These are phyloP conservation scores for Bombus affinis DNA, from an alignment of 1,140 invertebrate genomes.

Conservation along the genomic window DNA sequence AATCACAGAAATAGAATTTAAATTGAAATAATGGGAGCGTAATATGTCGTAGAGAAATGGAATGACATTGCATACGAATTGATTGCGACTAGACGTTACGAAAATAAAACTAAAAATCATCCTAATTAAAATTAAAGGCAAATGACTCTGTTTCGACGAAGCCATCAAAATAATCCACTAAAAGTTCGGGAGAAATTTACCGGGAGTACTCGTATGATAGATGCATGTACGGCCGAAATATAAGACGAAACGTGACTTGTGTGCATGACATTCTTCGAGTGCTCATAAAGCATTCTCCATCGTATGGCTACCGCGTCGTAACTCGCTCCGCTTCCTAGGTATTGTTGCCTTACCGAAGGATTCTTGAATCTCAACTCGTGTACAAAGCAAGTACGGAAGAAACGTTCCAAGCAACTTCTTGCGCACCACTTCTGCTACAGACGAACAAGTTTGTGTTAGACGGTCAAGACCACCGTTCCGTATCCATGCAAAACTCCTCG, in stretches of 20 bases:
- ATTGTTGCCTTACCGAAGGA: constrained; percentile 60
- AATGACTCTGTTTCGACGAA: background rate
- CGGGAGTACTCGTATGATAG: background rate
- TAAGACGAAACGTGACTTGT: constrained; percentile 54
- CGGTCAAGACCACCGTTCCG: constrained; percentile 20
- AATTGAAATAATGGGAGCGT: background rate
- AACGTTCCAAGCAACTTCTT: constrained; percentile 44
- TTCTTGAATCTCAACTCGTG: constrained; percentile 46
- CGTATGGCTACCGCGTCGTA: constrained; percentile 64
- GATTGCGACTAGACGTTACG: too few relatives aligned
- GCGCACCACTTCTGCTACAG: constrained; percentile 28
- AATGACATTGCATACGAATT: too few relatives aligned
- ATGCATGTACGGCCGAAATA: constrained; percentile 23
- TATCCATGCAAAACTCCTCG: constrained; percentile 7
- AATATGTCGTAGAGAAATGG: background rate
- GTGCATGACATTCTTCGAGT: constrained; percentile 57
- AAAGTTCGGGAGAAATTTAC: background rate
- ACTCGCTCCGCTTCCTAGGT: constrained; percentile 69
- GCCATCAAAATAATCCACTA: background rate
- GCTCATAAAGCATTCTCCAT: constrained; percentile 61
- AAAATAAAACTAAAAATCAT: background rate
- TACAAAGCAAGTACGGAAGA: constrained; percentile 33
- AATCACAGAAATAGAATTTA: background rate
- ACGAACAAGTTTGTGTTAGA: constrained; percentile 1
- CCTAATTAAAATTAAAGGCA: background rate